Conservation (phyloP, 2,113 vertebrate species). For the Mola mola region DNA sequence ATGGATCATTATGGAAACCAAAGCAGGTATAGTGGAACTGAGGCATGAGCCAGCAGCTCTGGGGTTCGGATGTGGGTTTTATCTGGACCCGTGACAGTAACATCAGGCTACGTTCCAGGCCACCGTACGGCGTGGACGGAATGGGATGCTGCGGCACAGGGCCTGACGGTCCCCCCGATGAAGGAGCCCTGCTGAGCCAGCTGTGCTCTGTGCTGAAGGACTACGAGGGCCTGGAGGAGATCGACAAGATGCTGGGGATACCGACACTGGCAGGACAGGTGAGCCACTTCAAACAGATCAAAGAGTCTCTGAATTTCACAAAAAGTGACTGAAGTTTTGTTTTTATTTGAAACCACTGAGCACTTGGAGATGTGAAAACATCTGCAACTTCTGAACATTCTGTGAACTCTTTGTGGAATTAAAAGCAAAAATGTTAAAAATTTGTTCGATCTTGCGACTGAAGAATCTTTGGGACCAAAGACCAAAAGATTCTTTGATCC, state of each 20-base stretch:
- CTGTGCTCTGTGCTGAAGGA: slow-evolving; percentile 92
- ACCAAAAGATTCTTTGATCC: too few species aligned
- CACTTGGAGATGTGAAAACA: too few species aligned
- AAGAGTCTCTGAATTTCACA: too few species aligned
- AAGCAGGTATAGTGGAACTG: slow-evolving; percentile 82
- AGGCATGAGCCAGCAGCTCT: background rate
- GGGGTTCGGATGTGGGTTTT: background rate
- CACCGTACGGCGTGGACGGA: slow-evolving; percentile 85
- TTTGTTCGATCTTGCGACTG: too few species aligned
- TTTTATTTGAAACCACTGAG: too few species aligned
- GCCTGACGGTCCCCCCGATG: slow-evolving; percentile 87
- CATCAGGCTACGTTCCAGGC: slow-evolving; percentile 72
- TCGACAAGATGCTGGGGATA: slow-evolving; percentile 95
- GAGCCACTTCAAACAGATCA: background rate
- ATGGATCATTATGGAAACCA: slow-evolving; percentile 92
- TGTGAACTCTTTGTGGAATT: too few species aligned
- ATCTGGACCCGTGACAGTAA: background rate
- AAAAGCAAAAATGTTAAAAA: too few species aligned
- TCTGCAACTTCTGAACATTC: too few species aligned
- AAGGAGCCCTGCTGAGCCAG: slow-evolving; percentile 93
- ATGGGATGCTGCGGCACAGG: slow-evolving; percentile 85
- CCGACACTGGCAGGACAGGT: slow-evolving; percentile 95
- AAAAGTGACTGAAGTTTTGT: too few species aligned
- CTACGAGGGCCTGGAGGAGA: slow-evolving; percentile 96
- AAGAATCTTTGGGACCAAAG: too few species aligned